Evolutionary conservation across 2,888 invertebrate genomes (phyloP), one percentile per base, ranked within the genome.

Genomic region (Maniola hyperantus): DNA sequence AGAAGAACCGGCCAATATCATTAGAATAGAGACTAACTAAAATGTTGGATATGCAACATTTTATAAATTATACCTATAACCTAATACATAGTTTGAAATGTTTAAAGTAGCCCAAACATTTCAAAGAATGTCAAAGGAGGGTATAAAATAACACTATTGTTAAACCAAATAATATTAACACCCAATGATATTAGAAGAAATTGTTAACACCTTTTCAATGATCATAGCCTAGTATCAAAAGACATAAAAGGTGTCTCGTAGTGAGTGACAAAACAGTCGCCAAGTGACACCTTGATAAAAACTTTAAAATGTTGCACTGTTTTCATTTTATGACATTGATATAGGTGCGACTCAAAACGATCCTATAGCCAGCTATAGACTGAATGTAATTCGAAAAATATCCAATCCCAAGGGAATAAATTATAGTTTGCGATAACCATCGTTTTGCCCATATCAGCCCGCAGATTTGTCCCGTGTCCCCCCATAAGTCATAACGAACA

Each of bases 401-500:
- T 18, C 50, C 18, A 44, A 59, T 63, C 84, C 84, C 83, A 72
- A 74, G 72, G 80, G 83, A 80, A 84, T 85, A 85, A 87, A 87
- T 87, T 86, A 85, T 78, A 68, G 61, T 68, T 58, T 57, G 72
- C 76, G 88, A 89, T 88, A 87, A 83, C 79, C 77, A 88, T 88
- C 84, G 18, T 83, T 73, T 72, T 76, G 78, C 78, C 70, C 76
- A 79, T 13, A 15, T 33, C 59, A 26, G 13, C 88, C 88, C 88
- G 87, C 84, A 88, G 82, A 74, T 73, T 76, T 71, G 75, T 76
- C 80, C 81, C 83, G 76, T 71, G 75, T 76, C 80, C 81, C 83
- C 78, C 73, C 75, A 68, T 64, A 71, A 62, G 59, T 73, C 76
- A 68, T 67, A 71, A 65, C 61, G 67, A 78, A 79, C 80, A 80